Evolutionary conservation across 1,140 invertebrate species (phyloP), one percentile per base, ranked within the genome.

Genomic region (Euura lappo): DNA sequence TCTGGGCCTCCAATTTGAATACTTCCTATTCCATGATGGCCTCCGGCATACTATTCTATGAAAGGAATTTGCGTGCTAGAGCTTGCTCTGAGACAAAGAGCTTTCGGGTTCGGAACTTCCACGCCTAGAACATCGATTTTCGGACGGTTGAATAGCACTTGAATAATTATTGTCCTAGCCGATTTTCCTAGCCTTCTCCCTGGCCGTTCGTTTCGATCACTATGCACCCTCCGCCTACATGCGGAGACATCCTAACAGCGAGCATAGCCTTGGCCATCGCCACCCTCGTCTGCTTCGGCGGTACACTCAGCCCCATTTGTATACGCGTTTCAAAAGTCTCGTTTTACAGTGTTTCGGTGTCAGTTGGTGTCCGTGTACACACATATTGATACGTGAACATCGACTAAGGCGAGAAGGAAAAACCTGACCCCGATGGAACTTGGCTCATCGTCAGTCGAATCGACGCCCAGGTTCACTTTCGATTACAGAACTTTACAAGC

Each of bases 401-500:
- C 28, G 28, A 28, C 0, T 28, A 28, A 28, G 28, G 28, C 28
- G 51, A n/a, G 51, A 60, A 60, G 8, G 51, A 60, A 60, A 60
- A 28, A 28, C 51, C 51, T 60, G 13, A 60, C 28, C 13, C 13
- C 66, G 10, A 28, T 28, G 8, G 44, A 68, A 28, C 44, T 68
- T 42, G 8, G 42, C 66, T 28, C n/a, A n/a, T n/a, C n/a, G n/a
- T n/a, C 66, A 28, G 42, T 3, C 8, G 42, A 28, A 28, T 42
- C 66, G 8, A 68, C 66, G 13, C 13, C 66, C 42, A 28, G 66
- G 44, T 68, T 68, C 44, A 68, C 66, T 68, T 68, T 68, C 66
- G 66, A 68, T 68, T 68, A 68, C 66, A 44, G 13, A 68, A 68
- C 66, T 68, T 68, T 28, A 68, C 66, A 68, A 68, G 66, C 66